Evolutionary conservation across 2,888 invertebrate species (phyloP), one percentile per base, ranked within the genome.

Genomic region (Cosmia trapezina): DNA sequence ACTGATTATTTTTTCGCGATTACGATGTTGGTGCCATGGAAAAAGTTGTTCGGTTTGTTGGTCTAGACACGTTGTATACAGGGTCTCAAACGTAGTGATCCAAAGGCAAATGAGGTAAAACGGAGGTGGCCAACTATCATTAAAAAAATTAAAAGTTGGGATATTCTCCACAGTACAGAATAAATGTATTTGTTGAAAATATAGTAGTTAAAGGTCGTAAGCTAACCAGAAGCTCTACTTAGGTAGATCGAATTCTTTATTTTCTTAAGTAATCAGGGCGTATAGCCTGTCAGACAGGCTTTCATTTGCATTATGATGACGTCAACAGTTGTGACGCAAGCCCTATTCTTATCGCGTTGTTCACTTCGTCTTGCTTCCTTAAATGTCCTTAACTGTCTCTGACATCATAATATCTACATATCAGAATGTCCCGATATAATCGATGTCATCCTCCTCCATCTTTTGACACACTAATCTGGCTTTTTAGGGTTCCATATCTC

Each of bases 321-420:
- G 65, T 80, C 45, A 76, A 64, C 49, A 4, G 33, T n/a, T 37
- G 17, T 64, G 60, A 71, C 63, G 77, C 62, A 61, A 43, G 14
- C 33, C n/a, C 47, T 62, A 41, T 59, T 60, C 11, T 45, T 54
- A 54, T 62, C 47, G 43, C 47, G 43, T 45, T 37, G 37, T n/a
- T 28, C 41, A 37, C 12, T 59, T 65, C 65, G 19, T 56, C 65
- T 63, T 57, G 14, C 51, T 81, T 51, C 60, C 17, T 49, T 70
- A 54, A 61, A 53, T 41, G 41, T 1, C 57, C 28, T 59, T 68
- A 72, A 73, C 67, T 70, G 59, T 70, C 73, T 67, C 41, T 83
- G 76, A 53, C 70, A 68, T 59, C 28, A 60, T 69, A 56, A 60
- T 69, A 56, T 61, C 41, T 14, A 70, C 78, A 57, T 56, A 68